Percentiles rank a stretch among this genome's conserved stretches.
Evolutionary conservation across 2,888 invertebrate genomes (phyloP).

Genomic region (Conus canariensis): DNA sequence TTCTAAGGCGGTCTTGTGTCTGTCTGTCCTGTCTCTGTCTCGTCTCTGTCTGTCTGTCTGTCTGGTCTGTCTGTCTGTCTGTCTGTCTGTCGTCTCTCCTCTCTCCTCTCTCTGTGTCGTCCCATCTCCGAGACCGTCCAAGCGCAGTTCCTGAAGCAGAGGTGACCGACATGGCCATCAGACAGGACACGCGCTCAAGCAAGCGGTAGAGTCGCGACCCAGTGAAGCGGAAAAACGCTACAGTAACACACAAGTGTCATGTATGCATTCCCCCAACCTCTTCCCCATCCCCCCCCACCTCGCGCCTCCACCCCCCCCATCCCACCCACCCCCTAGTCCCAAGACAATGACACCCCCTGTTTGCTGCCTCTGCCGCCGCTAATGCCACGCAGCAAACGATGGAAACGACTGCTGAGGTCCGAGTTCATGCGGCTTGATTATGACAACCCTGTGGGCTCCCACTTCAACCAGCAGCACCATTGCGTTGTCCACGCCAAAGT

Average conservation of each 20-base stretch:
- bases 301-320: not conserved
- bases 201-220: not conserved
- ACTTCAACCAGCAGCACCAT: too few relatives aligned
- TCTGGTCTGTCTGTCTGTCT: conserved; percentile 19
- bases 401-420: too few relatives aligned
- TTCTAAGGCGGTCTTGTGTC: not conserved
- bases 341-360: too few relatives aligned
- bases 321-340: not conserved
- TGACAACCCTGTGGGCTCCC: too few relatives aligned
- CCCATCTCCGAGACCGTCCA: not conserved
- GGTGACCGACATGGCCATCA: not conserved
- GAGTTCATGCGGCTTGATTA: too few relatives aligned
- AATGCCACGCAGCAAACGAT: too few relatives aligned
- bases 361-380: too few relatives aligned
- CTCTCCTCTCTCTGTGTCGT: not conserved
- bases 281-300: not conserved
- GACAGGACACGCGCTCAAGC: conserved; percentile 10
- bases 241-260: not conserved
- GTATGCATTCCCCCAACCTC: not conserved
- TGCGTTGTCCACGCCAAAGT: too few relatives aligned
- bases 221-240: conserved; percentile 16
- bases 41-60: not conserved
- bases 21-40: not conserved
- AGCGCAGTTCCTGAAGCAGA: not conserved
- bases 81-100: not conserved